These are phyloP conservation scores for Enoplosus armatus DNA, from an alignment of 2,797 vertebrate genomes.

Conservation along the genomic window DNA sequence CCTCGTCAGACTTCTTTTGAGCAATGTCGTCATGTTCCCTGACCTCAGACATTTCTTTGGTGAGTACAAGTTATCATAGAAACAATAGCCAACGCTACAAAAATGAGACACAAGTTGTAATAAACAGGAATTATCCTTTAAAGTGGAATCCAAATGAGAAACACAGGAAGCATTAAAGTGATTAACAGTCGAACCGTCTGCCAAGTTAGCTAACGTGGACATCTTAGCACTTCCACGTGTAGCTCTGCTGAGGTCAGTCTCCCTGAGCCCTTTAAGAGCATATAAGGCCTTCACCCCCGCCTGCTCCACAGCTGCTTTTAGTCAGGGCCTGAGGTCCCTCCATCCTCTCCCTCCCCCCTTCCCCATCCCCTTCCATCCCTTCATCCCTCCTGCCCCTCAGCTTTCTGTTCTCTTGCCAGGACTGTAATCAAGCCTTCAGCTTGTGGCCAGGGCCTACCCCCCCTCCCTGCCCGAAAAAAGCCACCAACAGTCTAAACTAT, in stretches of 20 bases:
- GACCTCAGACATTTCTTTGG: conserved; percentile 28
- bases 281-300: conserved; percentile 71
- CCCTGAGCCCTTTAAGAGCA: conserved; percentile 71
- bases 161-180: conserved; percentile 28
- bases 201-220: conserved; percentile 54
- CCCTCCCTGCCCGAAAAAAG: conserved; percentile 71
- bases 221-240: conserved; percentile 60
- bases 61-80: neutral
- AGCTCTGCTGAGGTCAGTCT: conserved; percentile 74
- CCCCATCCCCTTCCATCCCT: conserved; percentile 69
- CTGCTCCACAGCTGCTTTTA: conserved; percentile 83
- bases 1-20: conserved; percentile 11
- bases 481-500: conserved; percentile 86
- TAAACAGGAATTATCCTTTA: conserved; percentile 29
- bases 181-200: conserved; percentile 29
- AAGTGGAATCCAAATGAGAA: conserved; percentile 25
- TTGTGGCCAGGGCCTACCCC: conserved; percentile 77
- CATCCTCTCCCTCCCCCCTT: conserved; percentile 55
- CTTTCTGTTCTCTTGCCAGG: conserved; percentile 84
- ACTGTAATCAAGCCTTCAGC: conserved; percentile 86
- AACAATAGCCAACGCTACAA: conserved; percentile 9
- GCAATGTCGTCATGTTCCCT: neutral
- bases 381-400: conserved; percentile 76
- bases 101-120: conserved; percentile 16
- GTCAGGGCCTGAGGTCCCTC: conserved; percentile 80